Evolutionary conservation across 1,140 invertebrate species (phyloP).

Genomic region (Conus ventricosus): DNA sequence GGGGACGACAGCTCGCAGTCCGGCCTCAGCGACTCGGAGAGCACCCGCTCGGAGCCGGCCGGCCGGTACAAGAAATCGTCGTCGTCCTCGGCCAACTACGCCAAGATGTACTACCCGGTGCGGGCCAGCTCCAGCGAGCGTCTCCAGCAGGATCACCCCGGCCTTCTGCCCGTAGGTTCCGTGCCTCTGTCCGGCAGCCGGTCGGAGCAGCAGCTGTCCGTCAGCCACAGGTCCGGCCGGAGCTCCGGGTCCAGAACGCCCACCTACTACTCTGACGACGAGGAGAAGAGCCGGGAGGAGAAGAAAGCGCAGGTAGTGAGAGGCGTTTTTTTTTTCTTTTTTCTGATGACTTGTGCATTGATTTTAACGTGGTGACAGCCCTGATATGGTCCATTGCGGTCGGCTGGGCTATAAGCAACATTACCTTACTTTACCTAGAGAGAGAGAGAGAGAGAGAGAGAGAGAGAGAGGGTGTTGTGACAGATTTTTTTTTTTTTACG

Average conservation of each 20-base stretch:
- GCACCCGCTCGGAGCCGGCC: slow-evolving; percentile 67
- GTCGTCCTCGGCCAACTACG: slow-evolving; percentile 62
- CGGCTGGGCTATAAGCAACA: too few relatives aligned
- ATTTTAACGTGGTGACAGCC: too few relatives aligned
- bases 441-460: too few relatives aligned
- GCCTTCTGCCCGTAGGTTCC: slow-evolving; percentile 37
- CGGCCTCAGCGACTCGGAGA: slow-evolving; percentile 69
- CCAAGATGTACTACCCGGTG: slow-evolving; percentile 61
- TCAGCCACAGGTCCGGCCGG: slow-evolving; percentile 23
- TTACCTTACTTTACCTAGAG: too few relatives aligned
- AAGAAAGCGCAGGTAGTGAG: slow-evolving; percentile 75
- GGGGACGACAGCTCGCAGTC: slow-evolving; percentile 70
- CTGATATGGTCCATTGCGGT: too few relatives aligned
- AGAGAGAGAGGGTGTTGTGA: too few relatives aligned
- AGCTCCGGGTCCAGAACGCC: slow-evolving; percentile 41
- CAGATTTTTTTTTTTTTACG: too few relatives aligned
- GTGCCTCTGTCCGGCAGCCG: slow-evolving; percentile 50
- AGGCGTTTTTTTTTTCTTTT: neutral
- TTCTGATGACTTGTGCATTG: too few relatives aligned
- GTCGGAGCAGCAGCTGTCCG: slow-evolving; percentile 51
- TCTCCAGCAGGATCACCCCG: slow-evolving; percentile 40
- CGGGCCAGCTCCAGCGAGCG: slow-evolving; percentile 41
- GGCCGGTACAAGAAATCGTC: slow-evolving; percentile 57
- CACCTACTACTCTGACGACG: slow-evolving; percentile 59
- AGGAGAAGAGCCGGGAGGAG: slow-evolving; percentile 75